Base-by-base conservation (phyloP, 1,140 invertebrate genomes). In the Daktulosphaira vitifoliae region DNA sequence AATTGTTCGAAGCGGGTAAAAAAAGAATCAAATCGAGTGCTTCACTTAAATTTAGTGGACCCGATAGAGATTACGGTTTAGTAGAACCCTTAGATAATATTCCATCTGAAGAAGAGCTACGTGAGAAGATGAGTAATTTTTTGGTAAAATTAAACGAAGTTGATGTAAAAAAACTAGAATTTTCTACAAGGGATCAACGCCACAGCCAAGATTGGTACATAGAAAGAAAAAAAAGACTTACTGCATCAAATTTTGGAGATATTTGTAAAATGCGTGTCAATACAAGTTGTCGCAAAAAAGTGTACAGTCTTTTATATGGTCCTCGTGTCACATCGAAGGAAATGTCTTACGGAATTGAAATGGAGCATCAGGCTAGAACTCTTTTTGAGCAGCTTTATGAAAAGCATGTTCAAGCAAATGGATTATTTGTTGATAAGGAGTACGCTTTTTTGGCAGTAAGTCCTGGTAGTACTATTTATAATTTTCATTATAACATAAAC, bases 281-380 rank as follows among this genome's bases (percentile, higher is more conserved):
- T 52, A 52, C 50, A 8, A 52, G 50, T 20, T 52, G 26, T 52
- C 50, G 26, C 8, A 52, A 33, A 52, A 52, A 52, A 52, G 50
- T 52, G 16, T 33, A 29, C 26, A 16, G 13, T 1, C 16, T 52
- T 7, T 33, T 52, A 16, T 52, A 52, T 8, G 29, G 16, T 5
- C n/a, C 50, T 7, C n/a, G 18, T 16, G 7, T 33, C 16, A 16
- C 16, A 33, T 29, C 26, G 11, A 52, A 52, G 29, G 50, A 52
- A 52, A 52, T 52, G 25, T 16, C 9, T 8, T 16, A 52, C 3
- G 26, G 50, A 7, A 9, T 52, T 7, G 26, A 52, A 3, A 29
- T 33, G 50, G 50, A 52, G 16, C 18, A 23, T 33, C 2, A 16
- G 26, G 50, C 50, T 8, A 52, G 26, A 52, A 33, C n/a, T 20